A percentile compares a stretch with the other conserved stretches of the same genome.
These are phyloP conservation scores for Lithophane socia DNA, from an alignment of 2,888 invertebrate genomes.

Conservation along the genomic window DNA sequence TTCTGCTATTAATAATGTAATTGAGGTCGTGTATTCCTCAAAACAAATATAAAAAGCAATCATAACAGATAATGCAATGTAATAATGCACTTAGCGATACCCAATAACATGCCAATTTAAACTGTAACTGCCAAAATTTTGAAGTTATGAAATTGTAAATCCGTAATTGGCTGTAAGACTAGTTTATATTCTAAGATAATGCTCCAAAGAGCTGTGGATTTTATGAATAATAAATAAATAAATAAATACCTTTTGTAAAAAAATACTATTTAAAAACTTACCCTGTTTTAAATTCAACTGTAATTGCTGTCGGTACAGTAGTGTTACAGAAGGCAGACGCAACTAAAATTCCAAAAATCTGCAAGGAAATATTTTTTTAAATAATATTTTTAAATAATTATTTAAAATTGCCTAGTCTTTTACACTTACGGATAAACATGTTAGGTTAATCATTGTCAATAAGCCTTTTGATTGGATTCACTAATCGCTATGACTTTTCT, in stretches of 20 bases:
- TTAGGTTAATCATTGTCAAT: slow-evolving; percentile 23
- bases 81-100: background rate
- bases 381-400: background rate
- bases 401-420: background rate
- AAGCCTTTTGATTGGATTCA: slow-evolving; percentile 5
- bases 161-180: too few species aligned
- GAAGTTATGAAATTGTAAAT: too few species aligned
- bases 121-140: too few species aligned
- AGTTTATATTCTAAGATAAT: too few species aligned
- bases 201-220: too few species aligned
- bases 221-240: too few species aligned
- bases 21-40: background rate
- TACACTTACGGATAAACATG: slow-evolving; percentile 42
- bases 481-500: slow-evolving; percentile 7
- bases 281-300: slow-evolving; percentile 6
- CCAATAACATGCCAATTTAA: background rate
- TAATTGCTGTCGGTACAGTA: background rate
- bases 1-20: background rate
- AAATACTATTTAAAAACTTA: slow-evolving; percentile 7
- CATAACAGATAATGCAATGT: background rate
- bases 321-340: slow-evolving; percentile 23
- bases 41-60: background rate
- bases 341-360: slow-evolving; percentile 43
- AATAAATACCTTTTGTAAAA: background rate
- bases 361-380: slow-evolving; percentile 10